Evolutionary conservation across 2,113 vertebrate genomes (phyloP), one percentile per base, ranked within the genome.

Genomic region (Spizaetus ornatus): DNA sequence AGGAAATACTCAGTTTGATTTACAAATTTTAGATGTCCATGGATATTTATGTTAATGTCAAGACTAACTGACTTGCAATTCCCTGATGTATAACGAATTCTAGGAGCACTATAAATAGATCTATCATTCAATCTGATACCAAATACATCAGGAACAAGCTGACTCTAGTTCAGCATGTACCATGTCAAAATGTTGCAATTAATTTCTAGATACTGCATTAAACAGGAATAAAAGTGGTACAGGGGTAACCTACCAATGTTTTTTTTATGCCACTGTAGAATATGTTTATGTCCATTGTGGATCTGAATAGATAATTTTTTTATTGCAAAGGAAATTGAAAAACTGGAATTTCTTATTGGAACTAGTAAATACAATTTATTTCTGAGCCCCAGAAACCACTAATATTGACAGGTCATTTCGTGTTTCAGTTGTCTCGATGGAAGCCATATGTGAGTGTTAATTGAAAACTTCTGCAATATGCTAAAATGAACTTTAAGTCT

Each of bases 81-180:
- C 95, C 78, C 56, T 94, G 59, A 69, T 86, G 65, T 87, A 82
- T 82, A 91, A 87, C 61, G 90, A 96, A 88, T 89, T 90, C 86
- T 83, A 66, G 40, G 58, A 84, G 84, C 34, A 36, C 86, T 93
- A 95, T 88, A 94, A 96, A 95, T 92, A 97, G 79, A 84, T 36
- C 59, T 70, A 42, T 79, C 89, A 78, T 94, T 93, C 72, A 86
- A 19, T 95, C 73, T 94, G 85, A 85, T 82, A 96, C 73, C 0
- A 3, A 91, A 87, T 90, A 87, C 67, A 94, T 79, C 63, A 96
- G 88, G 40, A 97, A 80, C 88, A 96, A 89, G 40, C 79, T 94
- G 94, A 95, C 16, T 8, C 56, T 82, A 85, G 76, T 93, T 97
- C 94, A 91, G 69, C n/a, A 50, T 94, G 63, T 97, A 88, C 74